phyloP scores from a whole-genome alignment of 2,797 vertebrate genomes.

The Halcyon chelicuti region DNA sequence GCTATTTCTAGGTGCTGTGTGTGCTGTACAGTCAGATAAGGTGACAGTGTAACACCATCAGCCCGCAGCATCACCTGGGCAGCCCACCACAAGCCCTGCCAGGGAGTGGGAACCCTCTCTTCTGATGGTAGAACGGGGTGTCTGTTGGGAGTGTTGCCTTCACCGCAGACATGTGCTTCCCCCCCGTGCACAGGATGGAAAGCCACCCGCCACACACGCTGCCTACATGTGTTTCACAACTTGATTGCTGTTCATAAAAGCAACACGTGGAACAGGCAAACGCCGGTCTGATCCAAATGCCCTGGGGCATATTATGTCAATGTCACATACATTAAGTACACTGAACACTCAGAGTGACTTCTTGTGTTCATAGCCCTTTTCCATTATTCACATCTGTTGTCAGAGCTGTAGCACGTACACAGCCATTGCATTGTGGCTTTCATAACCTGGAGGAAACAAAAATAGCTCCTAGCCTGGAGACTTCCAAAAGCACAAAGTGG shows the following conservation, averaged over 20 bases:
- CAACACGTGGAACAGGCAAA: conserved; percentile 12
- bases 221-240: conserved; percentile 20
- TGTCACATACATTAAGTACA: not conserved
- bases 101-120: not conserved
- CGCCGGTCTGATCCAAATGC: not conserved
- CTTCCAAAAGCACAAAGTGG: not conserved
- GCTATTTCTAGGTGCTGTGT: not conserved
- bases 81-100: not conserved
- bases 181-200: not conserved
- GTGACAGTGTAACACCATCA: too few relatives aligned
- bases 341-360: not conserved
- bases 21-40: not conserved
- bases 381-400: not conserved
- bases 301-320: not conserved
- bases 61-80: not conserved
- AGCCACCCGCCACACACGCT: not conserved
- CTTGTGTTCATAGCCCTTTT: not conserved
- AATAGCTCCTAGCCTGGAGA: not conserved
- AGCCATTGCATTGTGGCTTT: not conserved
- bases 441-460: not conserved
- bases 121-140: rapidly evolving
- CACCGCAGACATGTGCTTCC: not conserved
- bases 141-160: not conserved
- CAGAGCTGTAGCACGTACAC: not conserved
- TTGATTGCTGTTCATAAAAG: conserved; percentile 20